These are phyloP conservation scores for Catharus bicknelli DNA, from an alignment of 2,113 vertebrate species.

Conservation along the genomic window DNA sequence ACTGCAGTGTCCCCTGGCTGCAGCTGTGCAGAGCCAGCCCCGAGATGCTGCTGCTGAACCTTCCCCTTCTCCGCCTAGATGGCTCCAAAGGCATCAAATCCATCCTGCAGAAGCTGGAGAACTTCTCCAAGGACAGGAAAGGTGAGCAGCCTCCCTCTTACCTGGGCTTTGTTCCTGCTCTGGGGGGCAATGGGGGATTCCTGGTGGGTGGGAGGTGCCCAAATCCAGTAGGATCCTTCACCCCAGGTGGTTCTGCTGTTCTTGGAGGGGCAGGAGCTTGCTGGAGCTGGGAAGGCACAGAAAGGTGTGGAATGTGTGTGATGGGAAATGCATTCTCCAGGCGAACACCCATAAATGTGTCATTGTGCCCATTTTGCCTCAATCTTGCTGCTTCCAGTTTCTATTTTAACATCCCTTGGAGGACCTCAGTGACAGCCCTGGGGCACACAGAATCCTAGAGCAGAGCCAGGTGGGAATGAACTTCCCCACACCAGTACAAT, in stretches of 20 bases:
- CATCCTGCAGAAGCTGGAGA: slow-evolving; percentile 83
- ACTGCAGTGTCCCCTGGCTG: neutral
- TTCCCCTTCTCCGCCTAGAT: slow-evolving; percentile 42
- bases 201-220: neutral
- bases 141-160: slow-evolving; percentile 66
- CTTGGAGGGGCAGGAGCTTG: rapidly evolving
- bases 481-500: neutral
- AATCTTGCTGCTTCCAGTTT: rapidly evolving
- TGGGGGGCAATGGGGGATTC: rapidly evolving
- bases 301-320: rapidly evolving
- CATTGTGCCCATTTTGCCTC: neutral
- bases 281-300: rapidly evolving
- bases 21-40: rapidly evolving
- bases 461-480: neutral
- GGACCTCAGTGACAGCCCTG: neutral
- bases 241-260: neutral
- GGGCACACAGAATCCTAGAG: neutral
- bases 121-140: slow-evolving; percentile 86
- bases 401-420: neutral
- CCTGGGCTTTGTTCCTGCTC: neutral
- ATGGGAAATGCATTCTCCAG: neutral
- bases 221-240: no score
- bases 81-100: slow-evolving; percentile 80
- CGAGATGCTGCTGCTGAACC: neutral
- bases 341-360: rapidly evolving